Percentiles rank a stretch among this genome's conserved stretches.
Conservation (phyloP, 2,113 vertebrate genomes). For the Spheniscus mendiculus region DNA sequence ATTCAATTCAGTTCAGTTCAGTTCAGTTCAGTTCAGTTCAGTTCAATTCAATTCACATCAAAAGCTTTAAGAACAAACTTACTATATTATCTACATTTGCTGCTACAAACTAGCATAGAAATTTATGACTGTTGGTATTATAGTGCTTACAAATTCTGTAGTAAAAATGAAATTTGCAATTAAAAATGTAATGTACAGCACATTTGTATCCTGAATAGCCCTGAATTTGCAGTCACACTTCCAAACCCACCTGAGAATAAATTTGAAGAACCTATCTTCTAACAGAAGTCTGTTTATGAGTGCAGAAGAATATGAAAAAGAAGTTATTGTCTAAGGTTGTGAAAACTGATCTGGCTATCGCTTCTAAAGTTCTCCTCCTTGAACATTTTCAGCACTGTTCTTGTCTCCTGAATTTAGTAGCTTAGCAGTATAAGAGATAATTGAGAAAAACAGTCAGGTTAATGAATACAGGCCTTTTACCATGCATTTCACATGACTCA, state of each 20-base stretch:
- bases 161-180: constrained; percentile 46
- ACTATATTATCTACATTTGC: not conserved
- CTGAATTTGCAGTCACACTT: constrained; percentile 37
- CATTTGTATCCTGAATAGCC: constrained; percentile 18
- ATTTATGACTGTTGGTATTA: not conserved
- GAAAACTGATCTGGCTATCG: not conserved
- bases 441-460: not conserved
- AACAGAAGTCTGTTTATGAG: not conserved
- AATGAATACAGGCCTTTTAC: not conserved
- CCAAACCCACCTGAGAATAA: constrained; percentile 1
- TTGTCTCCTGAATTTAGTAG: not conserved
- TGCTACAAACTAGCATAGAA: not conserved
- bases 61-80: constrained; percentile 47
- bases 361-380: not conserved
- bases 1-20: too few species aligned
- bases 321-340: not conserved
- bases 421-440: not conserved
- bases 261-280: not conserved
- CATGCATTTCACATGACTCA: not conserved
- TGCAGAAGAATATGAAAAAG: not conserved
- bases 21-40: too few species aligned
- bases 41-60: not conserved
- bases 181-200: constrained; percentile 12
- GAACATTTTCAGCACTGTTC: not conserved
- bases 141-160: not conserved